phyloP scores from a whole-genome alignment of 2,888 invertebrate genomes.

The Brachylomia viminalis region DNA sequence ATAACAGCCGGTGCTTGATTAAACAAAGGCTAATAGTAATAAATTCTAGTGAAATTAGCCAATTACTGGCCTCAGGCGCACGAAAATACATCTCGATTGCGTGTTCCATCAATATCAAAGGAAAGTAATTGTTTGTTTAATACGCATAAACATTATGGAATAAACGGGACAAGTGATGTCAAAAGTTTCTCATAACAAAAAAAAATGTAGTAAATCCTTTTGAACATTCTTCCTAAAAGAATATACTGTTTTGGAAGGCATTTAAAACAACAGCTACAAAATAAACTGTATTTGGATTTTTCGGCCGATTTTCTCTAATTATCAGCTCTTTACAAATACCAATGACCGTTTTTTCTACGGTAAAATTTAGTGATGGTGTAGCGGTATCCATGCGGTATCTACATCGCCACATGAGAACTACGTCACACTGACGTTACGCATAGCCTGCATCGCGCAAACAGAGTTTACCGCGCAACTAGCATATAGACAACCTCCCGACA shows the following conservation, averaged over 20 bases:
- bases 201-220: not conserved
- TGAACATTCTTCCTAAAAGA: not conserved
- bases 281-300: not conserved
- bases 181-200: not conserved
- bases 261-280: not conserved
- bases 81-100: constrained; percentile 63
- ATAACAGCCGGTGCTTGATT: constrained; percentile 61
- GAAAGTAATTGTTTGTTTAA: constrained; percentile 49
- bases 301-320: not conserved
- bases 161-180: not conserved
- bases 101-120: constrained; percentile 56
- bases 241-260: not conserved
- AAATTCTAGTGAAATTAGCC: constrained; percentile 70
- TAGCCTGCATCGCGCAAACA: too few relatives aligned
- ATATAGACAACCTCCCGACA: too few relatives aligned
- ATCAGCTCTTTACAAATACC: not conserved
- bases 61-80: constrained; percentile 70
- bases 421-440: too few relatives aligned
- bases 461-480: too few relatives aligned
- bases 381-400: too few relatives aligned
- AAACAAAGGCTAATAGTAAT: constrained; percentile 68
- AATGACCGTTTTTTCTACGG: not conserved
- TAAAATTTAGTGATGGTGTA: not conserved
- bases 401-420: too few relatives aligned
- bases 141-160: constrained; percentile 6